Evolutionary conservation across 2,888 invertebrate genomes (phyloP).

Genomic region (Tinea trinotella): DNA sequence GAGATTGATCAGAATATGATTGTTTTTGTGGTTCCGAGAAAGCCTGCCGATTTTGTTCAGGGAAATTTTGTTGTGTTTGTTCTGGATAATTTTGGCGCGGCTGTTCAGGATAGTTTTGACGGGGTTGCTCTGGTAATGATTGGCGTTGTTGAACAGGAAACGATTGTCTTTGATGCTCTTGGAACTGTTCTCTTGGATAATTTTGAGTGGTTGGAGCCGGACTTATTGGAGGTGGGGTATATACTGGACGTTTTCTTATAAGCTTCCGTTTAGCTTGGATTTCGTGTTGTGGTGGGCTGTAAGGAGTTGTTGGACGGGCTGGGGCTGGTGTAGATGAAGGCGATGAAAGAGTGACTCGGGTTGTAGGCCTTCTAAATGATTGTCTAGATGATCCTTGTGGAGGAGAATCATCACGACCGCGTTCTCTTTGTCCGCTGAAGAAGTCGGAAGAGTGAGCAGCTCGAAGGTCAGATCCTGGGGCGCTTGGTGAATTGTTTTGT

Average conservation of each 20-base stretch:
- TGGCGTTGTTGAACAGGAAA: constrained; percentile 20
- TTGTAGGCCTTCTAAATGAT: constrained; percentile 30
- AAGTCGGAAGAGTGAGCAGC: constrained; percentile 83
- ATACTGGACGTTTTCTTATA: constrained; percentile 53
- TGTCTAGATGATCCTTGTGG: constrained; percentile 27
- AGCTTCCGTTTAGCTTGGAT: constrained; percentile 48
- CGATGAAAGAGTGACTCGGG: constrained; percentile 44
- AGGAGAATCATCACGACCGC: constrained; percentile 53
- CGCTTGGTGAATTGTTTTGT: constrained; percentile 41
- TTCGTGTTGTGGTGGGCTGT: constrained; percentile 32
- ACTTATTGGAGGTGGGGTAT: constrained; percentile 32
- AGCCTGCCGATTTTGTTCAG: constrained; percentile 32
- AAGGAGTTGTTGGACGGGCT: constrained; percentile 37
- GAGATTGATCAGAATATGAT: constrained; percentile 25
- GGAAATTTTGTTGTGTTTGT: constrained; percentile 23
- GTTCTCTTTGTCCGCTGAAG: constrained; percentile 73
- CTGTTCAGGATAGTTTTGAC: constrained; percentile 26
- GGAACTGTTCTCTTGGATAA: constrained; percentile 34
- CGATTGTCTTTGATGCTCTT: constrained; percentile 27
- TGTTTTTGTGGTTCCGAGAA: constrained; percentile 30
- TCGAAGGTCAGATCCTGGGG: constrained; percentile 74
- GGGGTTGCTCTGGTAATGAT: constrained; percentile 26
- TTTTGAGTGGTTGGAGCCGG: constrained; percentile 38
- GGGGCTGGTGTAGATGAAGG: constrained; percentile 53
- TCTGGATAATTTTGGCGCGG: constrained; percentile 28